Percentiles rank a stretch among this genome's conserved stretches.
Evolutionary conservation across 2,797 vertebrate species (phyloP).

Genomic region (Enoplosus armatus): DNA sequence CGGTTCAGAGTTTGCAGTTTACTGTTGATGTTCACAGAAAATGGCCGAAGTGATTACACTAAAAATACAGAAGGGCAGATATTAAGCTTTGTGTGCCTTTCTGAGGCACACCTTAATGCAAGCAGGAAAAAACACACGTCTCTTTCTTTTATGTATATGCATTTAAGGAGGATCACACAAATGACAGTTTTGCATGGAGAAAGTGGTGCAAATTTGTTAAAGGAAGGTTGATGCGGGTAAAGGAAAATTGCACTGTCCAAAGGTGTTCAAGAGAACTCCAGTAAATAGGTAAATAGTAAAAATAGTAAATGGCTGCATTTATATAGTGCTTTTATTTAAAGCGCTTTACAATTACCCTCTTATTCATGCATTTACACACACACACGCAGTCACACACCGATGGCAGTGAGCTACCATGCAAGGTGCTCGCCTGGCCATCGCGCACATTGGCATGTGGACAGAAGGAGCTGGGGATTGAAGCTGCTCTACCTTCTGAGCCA

Average conservation of each 20-base stretch:
- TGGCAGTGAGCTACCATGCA: background rate
- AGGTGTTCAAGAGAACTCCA: background rate
- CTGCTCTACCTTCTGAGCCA: too few relatives aligned
- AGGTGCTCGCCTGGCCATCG: background rate
- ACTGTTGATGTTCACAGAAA: conserved; percentile 18
- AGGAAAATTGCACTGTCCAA: background rate
- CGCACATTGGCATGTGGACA: background rate
- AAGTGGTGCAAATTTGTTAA: background rate
- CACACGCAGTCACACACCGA: background rate
- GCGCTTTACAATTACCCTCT: background rate
- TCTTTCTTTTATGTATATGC: background rate
- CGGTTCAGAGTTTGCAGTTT: conserved; percentile 21
- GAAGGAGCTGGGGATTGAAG: background rate
- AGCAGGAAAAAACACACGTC: background rate
- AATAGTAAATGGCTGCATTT: background rate
- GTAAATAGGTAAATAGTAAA: too few relatives aligned
- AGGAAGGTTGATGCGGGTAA: background rate
- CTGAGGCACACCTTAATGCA: conserved; percentile 8
- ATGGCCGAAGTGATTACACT: conserved; percentile 5
- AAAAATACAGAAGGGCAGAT: background rate
- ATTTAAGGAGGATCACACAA: background rate
- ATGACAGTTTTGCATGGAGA: too few relatives aligned
- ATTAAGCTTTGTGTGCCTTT: conserved; percentile 7
- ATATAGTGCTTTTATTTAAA: background rate
- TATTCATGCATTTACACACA: background rate